phyloP scores from a whole-genome alignment of 1,140 invertebrate genomes.

The Panagrolaimus sp. region DNA sequence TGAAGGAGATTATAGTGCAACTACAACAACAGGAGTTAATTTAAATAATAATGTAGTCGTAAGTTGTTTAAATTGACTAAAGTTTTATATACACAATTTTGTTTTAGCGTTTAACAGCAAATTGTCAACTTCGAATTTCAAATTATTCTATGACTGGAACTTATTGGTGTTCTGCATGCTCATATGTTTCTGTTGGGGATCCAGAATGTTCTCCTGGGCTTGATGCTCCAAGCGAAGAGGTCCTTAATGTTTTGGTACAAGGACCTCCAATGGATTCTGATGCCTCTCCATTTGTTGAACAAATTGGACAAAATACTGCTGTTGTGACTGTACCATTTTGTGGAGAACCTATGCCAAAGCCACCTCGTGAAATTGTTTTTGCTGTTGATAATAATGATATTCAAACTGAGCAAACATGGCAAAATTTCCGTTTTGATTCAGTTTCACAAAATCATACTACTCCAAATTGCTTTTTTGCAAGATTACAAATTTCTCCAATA shows the following conservation, averaged over 20 bases:
- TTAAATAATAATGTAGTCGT: too few relatives aligned
- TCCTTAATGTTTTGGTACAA: constrained; percentile 55
- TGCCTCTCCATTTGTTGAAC: constrained; percentile 50
- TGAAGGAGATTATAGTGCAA: constrained; percentile 48
- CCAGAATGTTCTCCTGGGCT: constrained; percentile 56
- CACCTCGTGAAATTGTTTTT: constrained; percentile 54
- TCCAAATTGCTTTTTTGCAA: constrained; percentile 54
- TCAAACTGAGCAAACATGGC: constrained; percentile 56
- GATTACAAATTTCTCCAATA: constrained; percentile 50
- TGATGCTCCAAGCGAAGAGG: constrained; percentile 45
- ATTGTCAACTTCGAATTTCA: constrained; percentile 48
- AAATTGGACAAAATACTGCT: constrained; percentile 45
- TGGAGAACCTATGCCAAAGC: constrained; percentile 53
- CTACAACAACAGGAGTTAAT: neutral
- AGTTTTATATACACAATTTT: neutral
- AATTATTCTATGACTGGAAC: constrained; percentile 58
- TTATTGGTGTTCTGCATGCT: constrained; percentile 59
- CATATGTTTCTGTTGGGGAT: constrained; percentile 53
- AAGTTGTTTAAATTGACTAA: too few relatives aligned
- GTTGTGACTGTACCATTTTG: constrained; percentile 56
- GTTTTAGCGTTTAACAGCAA: constrained; percentile 28
- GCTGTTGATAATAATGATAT: constrained; percentile 56
- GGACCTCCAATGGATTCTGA: constrained; percentile 55
- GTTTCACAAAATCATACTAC: constrained; percentile 54
- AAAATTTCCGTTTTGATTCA: constrained; percentile 57